phyloP scores from a whole-genome alignment of 2,888 invertebrate genomes.

The Drosophila birchii region DNA sequence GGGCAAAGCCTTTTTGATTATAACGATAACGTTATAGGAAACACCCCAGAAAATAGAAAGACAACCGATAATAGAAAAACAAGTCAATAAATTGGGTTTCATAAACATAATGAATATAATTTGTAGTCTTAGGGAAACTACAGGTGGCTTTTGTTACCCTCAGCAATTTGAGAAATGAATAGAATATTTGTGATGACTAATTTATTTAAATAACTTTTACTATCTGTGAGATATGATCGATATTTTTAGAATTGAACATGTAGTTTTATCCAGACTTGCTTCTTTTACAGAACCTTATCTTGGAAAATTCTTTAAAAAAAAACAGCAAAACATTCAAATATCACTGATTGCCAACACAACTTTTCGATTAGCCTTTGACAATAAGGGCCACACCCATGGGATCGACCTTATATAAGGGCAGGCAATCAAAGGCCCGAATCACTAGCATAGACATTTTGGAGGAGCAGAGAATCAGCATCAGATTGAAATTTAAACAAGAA shows the following conservation, averaged over 20 bases:
- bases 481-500: conserved; percentile 18
- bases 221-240: background rate
- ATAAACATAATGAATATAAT: conserved; percentile 6
- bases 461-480: conserved; percentile 2
- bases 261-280: conserved; percentile 5
- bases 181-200: background rate
- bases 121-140: background rate
- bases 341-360: conserved; percentile 38
- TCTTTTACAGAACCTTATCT: conserved; percentile 17
- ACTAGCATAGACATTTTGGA: conserved; percentile 12
- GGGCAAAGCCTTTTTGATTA: background rate
- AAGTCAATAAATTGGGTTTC: conserved; percentile 7
- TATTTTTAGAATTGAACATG: conserved; percentile 24
- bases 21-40: background rate
- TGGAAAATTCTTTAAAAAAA: background rate
- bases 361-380: conserved; percentile 35
- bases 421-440: conserved; percentile 12
- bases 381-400: conserved; percentile 31
- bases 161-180: too few relatives aligned
- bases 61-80: background rate
- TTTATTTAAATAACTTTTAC: conserved; percentile 1
- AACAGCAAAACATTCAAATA: conserved; percentile 14
- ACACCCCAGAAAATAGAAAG: background rate
- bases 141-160: background rate
- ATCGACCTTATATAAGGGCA: conserved; percentile 35